Conservation (phyloP, 2,113 vertebrate species). For the Gymnorhina tibicen region DNA sequence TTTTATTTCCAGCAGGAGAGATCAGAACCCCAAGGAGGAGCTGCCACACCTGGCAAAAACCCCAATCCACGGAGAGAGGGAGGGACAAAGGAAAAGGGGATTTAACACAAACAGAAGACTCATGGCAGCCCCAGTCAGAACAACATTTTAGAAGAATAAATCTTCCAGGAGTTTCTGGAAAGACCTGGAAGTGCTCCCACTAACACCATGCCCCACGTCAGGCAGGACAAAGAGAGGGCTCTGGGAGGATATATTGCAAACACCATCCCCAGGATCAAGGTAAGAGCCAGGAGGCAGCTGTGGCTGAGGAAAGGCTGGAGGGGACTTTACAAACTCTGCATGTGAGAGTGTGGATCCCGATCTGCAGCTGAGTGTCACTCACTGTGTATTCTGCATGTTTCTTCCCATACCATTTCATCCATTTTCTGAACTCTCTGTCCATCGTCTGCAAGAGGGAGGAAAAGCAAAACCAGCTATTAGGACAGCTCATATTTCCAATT, state of each 20-base stretch:
- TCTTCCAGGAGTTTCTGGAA: neutral
- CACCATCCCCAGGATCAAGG: neutral
- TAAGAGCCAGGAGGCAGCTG: neutral
- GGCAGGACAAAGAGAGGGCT: neutral
- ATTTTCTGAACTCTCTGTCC: constrained; percentile 98
- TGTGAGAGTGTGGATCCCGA: neutral
- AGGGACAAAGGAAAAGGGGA: neutral
- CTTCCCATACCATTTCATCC: constrained; percentile 99
- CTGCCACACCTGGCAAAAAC: neutral
- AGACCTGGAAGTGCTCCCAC: neutral
- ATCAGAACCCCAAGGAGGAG: neutral
- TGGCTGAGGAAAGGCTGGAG: neutral
- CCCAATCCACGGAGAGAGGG: rapidly evolving
- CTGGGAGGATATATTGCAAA: neutral
- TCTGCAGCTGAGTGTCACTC: constrained; percentile 70
- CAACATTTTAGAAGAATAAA: neutral
- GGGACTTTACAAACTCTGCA: neutral
- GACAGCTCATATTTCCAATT: neutral
- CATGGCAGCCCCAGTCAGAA: neutral
- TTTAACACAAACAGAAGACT: neutral
- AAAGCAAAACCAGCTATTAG: neutral
- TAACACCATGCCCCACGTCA: neutral
- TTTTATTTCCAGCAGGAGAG: neutral
- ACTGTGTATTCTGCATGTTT: constrained; percentile 99
- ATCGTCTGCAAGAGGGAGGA: constrained; percentile 79